These are phyloP conservation scores for Siniperca obscura DNA, from an alignment of 2,797 vertebrate genomes.

Conservation along the genomic window DNA sequence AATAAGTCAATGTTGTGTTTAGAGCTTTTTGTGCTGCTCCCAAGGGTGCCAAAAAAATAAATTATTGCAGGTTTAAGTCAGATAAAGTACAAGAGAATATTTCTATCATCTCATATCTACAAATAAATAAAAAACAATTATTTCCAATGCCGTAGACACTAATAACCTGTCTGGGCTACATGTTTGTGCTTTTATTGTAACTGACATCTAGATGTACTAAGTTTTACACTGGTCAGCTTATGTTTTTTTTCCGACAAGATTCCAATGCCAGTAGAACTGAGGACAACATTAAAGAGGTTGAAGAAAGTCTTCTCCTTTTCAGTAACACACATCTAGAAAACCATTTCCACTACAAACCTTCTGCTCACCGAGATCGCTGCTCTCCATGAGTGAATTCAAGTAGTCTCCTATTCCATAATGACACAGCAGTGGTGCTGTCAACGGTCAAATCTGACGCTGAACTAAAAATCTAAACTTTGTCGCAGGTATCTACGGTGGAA, in stretches of 20 bases:
- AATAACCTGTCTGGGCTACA: not conserved
- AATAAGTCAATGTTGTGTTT: not conserved
- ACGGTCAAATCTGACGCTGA: not conserved
- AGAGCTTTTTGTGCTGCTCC: not conserved
- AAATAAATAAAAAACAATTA: too few relatives aligned
- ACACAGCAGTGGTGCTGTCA: not conserved
- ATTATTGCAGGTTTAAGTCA: too few relatives aligned
- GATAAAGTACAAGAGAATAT: too few relatives aligned
- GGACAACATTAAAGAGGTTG: not conserved
- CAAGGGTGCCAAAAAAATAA: not conserved
- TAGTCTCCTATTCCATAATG: not conserved
- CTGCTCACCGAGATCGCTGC: not conserved
- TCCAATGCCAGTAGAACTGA: not conserved
- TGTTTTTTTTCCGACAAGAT: not conserved
- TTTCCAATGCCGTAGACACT: too few relatives aligned
- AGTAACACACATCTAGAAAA: not conserved
- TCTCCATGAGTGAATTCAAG: not conserved
- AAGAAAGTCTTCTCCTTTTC: not conserved
- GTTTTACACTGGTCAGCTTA: too few relatives aligned
- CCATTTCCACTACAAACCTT: not conserved
- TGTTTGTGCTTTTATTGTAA: slow-evolving; percentile 7
- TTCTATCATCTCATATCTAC: too few relatives aligned
- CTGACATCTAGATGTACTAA: not conserved
- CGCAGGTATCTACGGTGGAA: not conserved
- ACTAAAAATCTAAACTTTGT: not conserved